Evolutionary conservation across 1,140 invertebrate species (phyloP), one percentile per base, ranked within the genome.

Genomic region (Orussus abietinus): DNA sequence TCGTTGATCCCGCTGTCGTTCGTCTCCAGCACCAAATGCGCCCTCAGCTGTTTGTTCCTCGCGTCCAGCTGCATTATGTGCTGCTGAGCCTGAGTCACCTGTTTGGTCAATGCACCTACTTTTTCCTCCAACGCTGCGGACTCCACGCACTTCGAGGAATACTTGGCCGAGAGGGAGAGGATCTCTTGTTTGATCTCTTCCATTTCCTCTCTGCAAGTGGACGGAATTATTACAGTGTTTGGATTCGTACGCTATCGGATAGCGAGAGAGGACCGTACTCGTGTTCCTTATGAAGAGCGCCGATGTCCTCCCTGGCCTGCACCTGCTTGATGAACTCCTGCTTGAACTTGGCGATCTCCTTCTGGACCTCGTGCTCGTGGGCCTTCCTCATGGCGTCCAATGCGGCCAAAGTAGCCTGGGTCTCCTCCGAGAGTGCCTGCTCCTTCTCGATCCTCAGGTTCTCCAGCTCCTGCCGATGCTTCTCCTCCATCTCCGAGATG

Each of bases 371-470:
- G 47, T 84, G 86, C 70, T 94, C 88, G 65, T 96, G 92, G 1
- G 90, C 90, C 66, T 94, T 92, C 26, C 89, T 79, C 84, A 96
- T 92, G 3, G 90, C 90, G 66, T 96, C 92, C 38, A 96, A 69
- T 10, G 92, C 91, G 47, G 82, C 80, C 36, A 87, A 59, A 17
- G 85, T 86, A 3, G 84, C 84, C 66, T 91, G 87, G 4, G 90
- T 92, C 72, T 94, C 90, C 66, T 93, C 90, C 10, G 87, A 88
- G 18, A 93, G 64, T 3, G 88, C 89, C 51, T 90, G 88, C 60
- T 94, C 90, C 62, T 93, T 92, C 55, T 92, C 90, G 21, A 84
- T 70, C 66, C 81, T 73, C 30, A 88, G 68, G 44, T 79, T 77
- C 37, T 84, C 80, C 15, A 88, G 55, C 62, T 94, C 90, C 41